phyloP scores from a whole-genome alignment of 2,113 vertebrate genomes.

The Colistium nudipinnis region DNA sequence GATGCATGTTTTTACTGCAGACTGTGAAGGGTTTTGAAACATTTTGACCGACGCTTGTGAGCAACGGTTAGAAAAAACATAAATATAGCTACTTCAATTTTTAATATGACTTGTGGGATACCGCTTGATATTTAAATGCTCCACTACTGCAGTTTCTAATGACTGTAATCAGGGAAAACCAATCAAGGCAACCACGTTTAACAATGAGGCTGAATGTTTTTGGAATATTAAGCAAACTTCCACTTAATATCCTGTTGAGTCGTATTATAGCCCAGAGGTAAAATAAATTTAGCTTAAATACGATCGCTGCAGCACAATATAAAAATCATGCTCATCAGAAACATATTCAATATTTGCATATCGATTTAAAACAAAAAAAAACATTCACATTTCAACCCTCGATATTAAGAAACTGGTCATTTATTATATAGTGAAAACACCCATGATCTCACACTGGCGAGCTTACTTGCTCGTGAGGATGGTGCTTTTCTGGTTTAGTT shows the following conservation, averaged over 20 bases:
- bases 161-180: conserved; percentile 15
- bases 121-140: background rate
- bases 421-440: background rate
- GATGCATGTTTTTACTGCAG: too few species aligned
- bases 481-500: background rate
- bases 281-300: background rate
- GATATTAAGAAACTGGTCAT: background rate
- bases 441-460: background rate
- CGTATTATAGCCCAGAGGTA: background rate
- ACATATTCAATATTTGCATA: background rate
- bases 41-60: too few species aligned
- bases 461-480: background rate
- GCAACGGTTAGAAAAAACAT: background rate
- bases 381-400: background rate
- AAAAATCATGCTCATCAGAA: background rate
- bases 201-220: conserved; percentile 5
- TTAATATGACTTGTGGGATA: conserved; percentile 7
- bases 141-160: background rate
- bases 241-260: background rate
- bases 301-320: background rate
- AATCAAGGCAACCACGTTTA: conserved; percentile 14
- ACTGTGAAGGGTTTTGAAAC: too few species aligned
- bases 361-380: too few species aligned
- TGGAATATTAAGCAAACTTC: background rate
- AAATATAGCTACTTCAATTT: background rate